Conservation (phyloP, 2,888 invertebrate genomes). For the Sericinus montela region DNA sequence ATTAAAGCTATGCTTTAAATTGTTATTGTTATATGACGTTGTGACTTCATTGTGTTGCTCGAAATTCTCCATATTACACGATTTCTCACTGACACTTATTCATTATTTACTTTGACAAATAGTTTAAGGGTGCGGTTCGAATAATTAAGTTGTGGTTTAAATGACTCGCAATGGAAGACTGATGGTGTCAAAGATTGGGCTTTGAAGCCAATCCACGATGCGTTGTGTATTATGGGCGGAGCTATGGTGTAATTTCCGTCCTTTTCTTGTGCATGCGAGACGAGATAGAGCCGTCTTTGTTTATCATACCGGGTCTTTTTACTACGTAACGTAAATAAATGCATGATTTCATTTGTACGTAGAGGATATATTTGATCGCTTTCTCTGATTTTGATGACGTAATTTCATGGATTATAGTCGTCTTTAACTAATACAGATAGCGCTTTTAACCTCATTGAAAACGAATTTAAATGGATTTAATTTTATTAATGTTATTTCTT, state of each 20-base stretch:
- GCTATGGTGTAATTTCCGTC: constrained; percentile 36
- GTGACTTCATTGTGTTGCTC: constrained; percentile 64
- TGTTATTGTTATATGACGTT: constrained; percentile 58
- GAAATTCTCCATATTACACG: constrained; percentile 51
- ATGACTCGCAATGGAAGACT: constrained; percentile 63
- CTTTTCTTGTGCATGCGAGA: constrained; percentile 26
- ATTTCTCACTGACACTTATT: constrained; percentile 32
- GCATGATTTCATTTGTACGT: constrained; percentile 67
- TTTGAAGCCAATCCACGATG: constrained; percentile 61
- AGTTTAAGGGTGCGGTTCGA: constrained; percentile 30
- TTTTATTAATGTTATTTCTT: too few relatives aligned
- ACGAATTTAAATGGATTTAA: too few relatives aligned
- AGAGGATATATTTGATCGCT: constrained; percentile 46
- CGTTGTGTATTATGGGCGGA: constrained; percentile 52
- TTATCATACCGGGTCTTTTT: constrained; percentile 42
- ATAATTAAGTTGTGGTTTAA: constrained; percentile 57
- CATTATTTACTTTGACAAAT: constrained; percentile 48
- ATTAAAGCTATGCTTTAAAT: constrained; percentile 50
- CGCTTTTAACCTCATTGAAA: too few relatives aligned
- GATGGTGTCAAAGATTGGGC: constrained; percentile 57
- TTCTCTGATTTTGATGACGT: constrained; percentile 43
- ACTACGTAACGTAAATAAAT: constrained; percentile 62
- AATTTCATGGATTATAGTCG: constrained; percentile 35
- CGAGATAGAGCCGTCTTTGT: constrained; percentile 33
- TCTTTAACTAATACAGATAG: too few relatives aligned